Evolutionary conservation across 2,113 vertebrate genomes (phyloP).

Genomic region (Ammodytes marinus): DNA sequence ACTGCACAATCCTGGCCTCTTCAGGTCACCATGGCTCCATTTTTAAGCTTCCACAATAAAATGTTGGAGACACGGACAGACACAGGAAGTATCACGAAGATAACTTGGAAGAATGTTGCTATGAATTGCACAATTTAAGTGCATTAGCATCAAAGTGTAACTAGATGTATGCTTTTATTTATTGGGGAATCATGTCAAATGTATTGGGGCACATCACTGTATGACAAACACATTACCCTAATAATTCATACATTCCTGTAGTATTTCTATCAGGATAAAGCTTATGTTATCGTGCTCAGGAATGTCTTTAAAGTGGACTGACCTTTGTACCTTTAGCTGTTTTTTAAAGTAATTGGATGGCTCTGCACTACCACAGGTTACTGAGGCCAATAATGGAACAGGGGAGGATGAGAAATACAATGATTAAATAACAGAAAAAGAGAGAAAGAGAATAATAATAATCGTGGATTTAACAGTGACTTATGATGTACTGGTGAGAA

Average conservation of each 20-base stretch:
- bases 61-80: not conserved
- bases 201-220: too few relatives aligned
- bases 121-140: not conserved
- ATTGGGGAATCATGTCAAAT: not conserved
- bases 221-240: not conserved
- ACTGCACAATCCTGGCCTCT: not conserved
- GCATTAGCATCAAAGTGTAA: not conserved
- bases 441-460: not conserved
- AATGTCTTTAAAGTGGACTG: not conserved
- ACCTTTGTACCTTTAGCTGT: not conserved
- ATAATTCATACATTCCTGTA: not conserved
- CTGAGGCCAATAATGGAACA: not conserved
- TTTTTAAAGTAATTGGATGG: not conserved
- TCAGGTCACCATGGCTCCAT: not conserved
- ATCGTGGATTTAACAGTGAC: not conserved
- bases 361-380: not conserved
- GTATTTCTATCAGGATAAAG: not conserved
- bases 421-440: not conserved
- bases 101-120: not conserved
- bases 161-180: conserved; percentile 2
- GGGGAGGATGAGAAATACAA: not conserved
- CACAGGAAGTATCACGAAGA: not conserved
- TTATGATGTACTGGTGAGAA: not conserved
- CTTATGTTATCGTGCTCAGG: not conserved
- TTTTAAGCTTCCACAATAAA: not conserved